Base-by-base conservation (phyloP, 2,113 vertebrate species). In the Henicopernis longicauda region DNA sequence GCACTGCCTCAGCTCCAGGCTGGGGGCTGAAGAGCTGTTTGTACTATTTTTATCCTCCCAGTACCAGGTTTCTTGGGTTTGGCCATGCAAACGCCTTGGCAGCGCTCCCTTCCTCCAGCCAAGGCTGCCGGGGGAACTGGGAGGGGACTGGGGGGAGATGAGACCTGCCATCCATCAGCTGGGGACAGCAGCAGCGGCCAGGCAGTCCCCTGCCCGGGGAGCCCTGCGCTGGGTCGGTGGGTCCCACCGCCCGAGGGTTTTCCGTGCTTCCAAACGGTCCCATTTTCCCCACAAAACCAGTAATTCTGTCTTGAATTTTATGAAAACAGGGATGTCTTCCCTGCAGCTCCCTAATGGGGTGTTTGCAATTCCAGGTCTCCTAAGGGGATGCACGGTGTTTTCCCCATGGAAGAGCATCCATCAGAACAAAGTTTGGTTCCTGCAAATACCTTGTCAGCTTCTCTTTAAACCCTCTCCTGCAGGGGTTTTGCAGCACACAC, bases 271-370 rank as follows among this genome's bases (percentile, higher is more conserved):
- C 74, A 34, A 59, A 69, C 2, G 1, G 3, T 4, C 40, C 80
- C 61, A 1, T 1, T 26, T 45, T 4, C 47, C 71, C 19, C 26
- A 4, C 3, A 63, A 79, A 55, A 1, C 31, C 45, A 9, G 6
- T 8, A 4, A 13, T 17, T 58, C 45, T 17, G 5, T 4, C 22
- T 3, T 0, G 8, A 2, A 0, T 49, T 65, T 20, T 25, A 5
- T 13, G 61, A 76, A 66, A 44, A 0, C 45, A 3, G 17, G 31
- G 23, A 3, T 10, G 0, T 6, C 13, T 17, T 7, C 21, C 31
- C 47, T 7, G 0, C 67, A 32, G 26, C 29, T 40, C 5, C 74
- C 12, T 29, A 1, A 4, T 0, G 0, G 26, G 27, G 2, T 4
- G 29, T 4, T 65, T 1, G 31, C 61, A 11, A 22, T 49, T 20